A percentile compares a stretch with the other conserved stretches of the same genome.
Conservation (phyloP, 1,140 invertebrate genomes). For the Micrasema minimum region DNA sequence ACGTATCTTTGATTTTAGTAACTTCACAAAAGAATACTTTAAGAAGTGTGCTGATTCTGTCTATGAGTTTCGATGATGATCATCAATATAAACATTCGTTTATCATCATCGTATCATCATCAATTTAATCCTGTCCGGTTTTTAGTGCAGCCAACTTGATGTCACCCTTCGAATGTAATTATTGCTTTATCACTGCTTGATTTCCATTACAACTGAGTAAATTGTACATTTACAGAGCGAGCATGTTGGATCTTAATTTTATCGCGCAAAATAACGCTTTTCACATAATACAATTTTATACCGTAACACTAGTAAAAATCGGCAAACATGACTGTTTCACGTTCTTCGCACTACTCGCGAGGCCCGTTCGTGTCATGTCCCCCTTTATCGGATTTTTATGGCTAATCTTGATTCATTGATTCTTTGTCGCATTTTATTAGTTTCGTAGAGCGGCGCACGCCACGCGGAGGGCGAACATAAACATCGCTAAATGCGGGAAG, state of each 20-base stretch:
- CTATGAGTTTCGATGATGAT: too few species aligned
- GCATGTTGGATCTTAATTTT: constrained; percentile 12
- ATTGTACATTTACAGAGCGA: too few species aligned
- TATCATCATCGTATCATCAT: too few species aligned
- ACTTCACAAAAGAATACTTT: too few species aligned
- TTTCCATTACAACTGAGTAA: too few species aligned
- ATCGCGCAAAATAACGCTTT: constrained; percentile 6
- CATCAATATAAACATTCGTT: too few species aligned
- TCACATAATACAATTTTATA: constrained; percentile 20
- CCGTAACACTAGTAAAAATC: constrained; percentile 18
- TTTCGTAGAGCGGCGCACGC: constrained; percentile 18
- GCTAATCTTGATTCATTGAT: constrained; percentile 41
- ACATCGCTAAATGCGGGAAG: neutral
- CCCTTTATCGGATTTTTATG: constrained; percentile 31
- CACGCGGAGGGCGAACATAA: neutral
- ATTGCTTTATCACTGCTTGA: too few species aligned
- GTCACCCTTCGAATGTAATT: too few species aligned
- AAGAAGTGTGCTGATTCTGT: too few species aligned
- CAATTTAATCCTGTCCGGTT: too few species aligned
- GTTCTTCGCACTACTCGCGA: constrained; percentile 29
- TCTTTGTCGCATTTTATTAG: constrained; percentile 32
- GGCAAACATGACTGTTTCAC: neutral
- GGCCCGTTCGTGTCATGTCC: constrained; percentile 25
- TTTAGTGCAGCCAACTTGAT: too few species aligned
- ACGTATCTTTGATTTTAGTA: constrained; percentile 4